Evolutionary conservation across 1,140 invertebrate genomes (phyloP), one percentile per base, ranked within the genome.

Genomic region (Bombus vancouverensis): DNA sequence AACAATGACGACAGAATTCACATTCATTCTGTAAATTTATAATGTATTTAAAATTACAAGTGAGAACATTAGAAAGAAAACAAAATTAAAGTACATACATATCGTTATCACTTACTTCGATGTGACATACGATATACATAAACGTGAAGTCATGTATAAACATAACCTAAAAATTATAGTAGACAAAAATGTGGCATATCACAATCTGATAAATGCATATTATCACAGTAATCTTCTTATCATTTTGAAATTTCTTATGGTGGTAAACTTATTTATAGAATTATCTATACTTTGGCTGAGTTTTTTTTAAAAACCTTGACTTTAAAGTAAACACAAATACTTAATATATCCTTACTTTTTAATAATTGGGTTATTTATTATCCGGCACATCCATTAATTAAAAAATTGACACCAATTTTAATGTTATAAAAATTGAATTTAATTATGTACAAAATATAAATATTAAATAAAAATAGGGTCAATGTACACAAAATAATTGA

Each of bases 121-220:
- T 68, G 66, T 86, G 66, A 81, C 65, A 79, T 68, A 44, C 32
- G 4, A 66, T 4, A 42, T 53, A 53, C 47, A 22, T 13, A 65
- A 80, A 22, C 66, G 34, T 74, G 65, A 47, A 62, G 13, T 66
- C 53, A 65, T 34, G 2, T 34, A 72, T 57, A 70, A 79, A 66
- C 83, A 89, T 89, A 89, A 89, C 87, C 88, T 86, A 79, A 59
- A 70, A 68, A 47, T n/a, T 73, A 18, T 28, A 57, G 9, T 53
- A 75, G 3, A 34, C 6, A 22, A 18, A 44, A 34, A 42, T 59
- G 28, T 53, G 4, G 15, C 59, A 34, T 4, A 59, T 37, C 18
- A 5, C 22, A n/a, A 59, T 77, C 10, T 34, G 13, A 59, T 59
- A 47, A 62, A 39, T 22, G 47, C 47, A 53, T 47, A 22, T 78